Percentiles rank a stretch among this genome's conserved stretches.
Conservation (phyloP, 2,888 invertebrate genomes). For the Andrena haemorrhoa region DNA sequence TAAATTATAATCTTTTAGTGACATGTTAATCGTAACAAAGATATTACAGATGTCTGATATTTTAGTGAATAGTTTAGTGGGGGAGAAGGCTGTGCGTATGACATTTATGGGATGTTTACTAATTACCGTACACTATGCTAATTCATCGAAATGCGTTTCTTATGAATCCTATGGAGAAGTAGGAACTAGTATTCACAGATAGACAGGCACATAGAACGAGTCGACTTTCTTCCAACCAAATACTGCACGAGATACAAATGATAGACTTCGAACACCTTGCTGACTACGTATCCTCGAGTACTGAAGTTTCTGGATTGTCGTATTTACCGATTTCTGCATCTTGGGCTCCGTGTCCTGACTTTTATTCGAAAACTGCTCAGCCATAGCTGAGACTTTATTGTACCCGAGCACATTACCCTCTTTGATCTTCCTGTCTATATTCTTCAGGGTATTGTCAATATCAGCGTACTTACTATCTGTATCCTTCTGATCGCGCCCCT, state of each 20-base stretch:
- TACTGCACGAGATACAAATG: slow-evolving; percentile 20
- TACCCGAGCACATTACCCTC: slow-evolving; percentile 91
- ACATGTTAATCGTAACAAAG: slow-evolving; percentile 26
- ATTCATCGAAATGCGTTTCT: slow-evolving; percentile 7
- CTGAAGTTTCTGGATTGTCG: slow-evolving; percentile 38
- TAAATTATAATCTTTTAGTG: background rate
- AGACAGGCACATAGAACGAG: slow-evolving; percentile 15
- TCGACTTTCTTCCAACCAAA: background rate
- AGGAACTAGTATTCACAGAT: slow-evolving; percentile 15
- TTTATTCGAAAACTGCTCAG: slow-evolving; percentile 90
- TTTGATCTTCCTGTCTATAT: slow-evolving; percentile 90
- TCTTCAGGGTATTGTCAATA: slow-evolving; percentile 90
- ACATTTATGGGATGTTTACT: background rate
- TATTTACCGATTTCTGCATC: slow-evolving; percentile 87
- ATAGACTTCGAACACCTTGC: slow-evolving; percentile 42
- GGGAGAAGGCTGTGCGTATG: background rate
- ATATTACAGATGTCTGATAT: background rate
- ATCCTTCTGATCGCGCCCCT: slow-evolving; percentile 87
- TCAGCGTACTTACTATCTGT: slow-evolving; percentile 89
- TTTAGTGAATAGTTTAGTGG: slow-evolving; percentile 25
- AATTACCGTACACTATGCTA: slow-evolving; percentile 1
- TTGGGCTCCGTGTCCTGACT: slow-evolving; percentile 86
- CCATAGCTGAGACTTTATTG: slow-evolving; percentile 94
- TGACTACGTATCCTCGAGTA: slow-evolving; percentile 58
- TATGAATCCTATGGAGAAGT: slow-evolving; percentile 20